Percentiles rank a stretch among this genome's conserved stretches.
Conservation (phyloP, 2,113 vertebrate genomes). For the Serinus canaria region DNA sequence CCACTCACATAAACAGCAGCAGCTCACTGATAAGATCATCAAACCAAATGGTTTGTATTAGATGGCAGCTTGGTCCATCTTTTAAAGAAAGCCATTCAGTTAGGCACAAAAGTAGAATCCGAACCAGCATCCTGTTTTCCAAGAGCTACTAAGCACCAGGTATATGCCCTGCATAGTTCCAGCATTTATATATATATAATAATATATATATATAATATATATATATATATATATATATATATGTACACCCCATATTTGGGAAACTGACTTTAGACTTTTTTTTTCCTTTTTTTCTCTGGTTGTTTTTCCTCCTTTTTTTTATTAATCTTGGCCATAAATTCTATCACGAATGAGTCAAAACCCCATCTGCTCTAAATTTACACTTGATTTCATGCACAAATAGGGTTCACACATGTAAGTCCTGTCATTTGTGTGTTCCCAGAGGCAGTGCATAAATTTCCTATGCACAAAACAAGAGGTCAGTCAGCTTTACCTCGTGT, state of each 20-base stretch:
- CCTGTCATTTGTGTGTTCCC: conserved; percentile 34
- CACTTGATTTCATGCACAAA: conserved; percentile 58
- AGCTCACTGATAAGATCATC: neutral
- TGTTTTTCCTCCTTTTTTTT: neutral
- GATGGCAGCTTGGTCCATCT: neutral
- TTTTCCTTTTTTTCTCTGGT: neutral
- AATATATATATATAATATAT: accelerated
- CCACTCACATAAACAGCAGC: neutral
- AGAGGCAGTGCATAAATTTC: conserved; percentile 57
- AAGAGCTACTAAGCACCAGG: neutral
- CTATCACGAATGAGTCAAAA: conserved; percentile 6
- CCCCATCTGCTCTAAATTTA: conserved; percentile 63
- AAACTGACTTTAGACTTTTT: neutral
- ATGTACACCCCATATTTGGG: neutral
- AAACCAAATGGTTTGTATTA: neutral
- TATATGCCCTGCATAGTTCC: neutral
- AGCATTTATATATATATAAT: neutral
- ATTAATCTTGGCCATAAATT: conserved; percentile 51
- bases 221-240: neutral
- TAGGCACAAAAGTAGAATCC: neutral
- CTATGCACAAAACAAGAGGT: conserved; percentile 10
- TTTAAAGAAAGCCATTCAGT: neutral
- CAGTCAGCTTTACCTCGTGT: neutral
- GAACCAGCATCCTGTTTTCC: neutral
- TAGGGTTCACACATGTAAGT: conserved; percentile 56